These are phyloP conservation scores for Limonius californicus DNA, from an alignment of 1,140 invertebrate species.

Conservation along the genomic window DNA sequence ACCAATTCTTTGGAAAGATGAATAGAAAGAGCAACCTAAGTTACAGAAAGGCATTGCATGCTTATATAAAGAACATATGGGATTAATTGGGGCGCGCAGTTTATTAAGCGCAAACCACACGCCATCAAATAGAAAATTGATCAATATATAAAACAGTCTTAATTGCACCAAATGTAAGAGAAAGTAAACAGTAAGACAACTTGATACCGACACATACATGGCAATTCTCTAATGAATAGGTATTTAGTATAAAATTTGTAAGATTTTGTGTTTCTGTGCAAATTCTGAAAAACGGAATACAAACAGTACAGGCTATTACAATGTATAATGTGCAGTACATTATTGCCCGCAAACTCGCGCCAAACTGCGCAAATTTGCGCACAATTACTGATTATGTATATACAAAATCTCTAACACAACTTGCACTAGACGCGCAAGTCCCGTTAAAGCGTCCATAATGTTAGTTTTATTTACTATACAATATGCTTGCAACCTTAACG, in stretches of 20 bases:
- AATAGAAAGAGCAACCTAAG: constrained; percentile 34
- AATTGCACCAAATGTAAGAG: constrained; percentile 28
- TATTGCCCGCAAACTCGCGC: background rate
- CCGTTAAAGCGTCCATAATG: background rate
- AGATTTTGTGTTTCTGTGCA: constrained; percentile 19
- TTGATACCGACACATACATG: constrained; percentile 5
- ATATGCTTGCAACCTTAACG: constrained; percentile 30
- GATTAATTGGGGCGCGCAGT: background rate
- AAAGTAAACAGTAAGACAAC: background rate
- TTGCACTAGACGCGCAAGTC: background rate
- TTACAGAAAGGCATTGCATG: constrained; percentile 19
- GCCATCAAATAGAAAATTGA: background rate
- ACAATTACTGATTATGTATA: constrained; percentile 8
- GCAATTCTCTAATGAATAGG: background rate
- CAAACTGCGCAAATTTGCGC: background rate
- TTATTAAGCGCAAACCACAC: constrained; percentile 13
- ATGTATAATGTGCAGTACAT: constrained; percentile 13
- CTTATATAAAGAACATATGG: background rate
- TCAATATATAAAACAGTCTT: constrained; percentile 24
- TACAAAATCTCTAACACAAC: background rate
- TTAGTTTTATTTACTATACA: constrained; percentile 28
- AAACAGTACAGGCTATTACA: constrained; percentile 4
- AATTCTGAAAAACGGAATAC: constrained; percentile 13
- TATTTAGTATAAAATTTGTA: constrained; percentile 22
- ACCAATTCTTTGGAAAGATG: constrained; percentile 43